Percentiles rank a stretch among this genome's conserved stretches.
These are phyloP conservation scores for Torymus auratus DNA, from an alignment of 2,888 invertebrate species.

Conservation along the genomic window DNA sequence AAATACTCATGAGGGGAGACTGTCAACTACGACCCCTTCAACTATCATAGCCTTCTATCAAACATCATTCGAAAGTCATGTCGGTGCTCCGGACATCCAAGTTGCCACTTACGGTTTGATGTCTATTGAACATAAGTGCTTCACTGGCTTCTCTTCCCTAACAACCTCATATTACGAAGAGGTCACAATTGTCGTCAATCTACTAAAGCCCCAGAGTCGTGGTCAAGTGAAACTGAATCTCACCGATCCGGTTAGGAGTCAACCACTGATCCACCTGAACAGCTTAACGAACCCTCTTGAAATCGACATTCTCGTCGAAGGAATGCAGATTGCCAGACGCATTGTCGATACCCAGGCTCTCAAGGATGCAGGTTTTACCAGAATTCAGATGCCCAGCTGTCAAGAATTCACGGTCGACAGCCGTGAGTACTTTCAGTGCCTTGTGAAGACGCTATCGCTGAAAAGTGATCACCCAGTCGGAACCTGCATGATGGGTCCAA, in stretches of 20 bases:
- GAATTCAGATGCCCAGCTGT: constrained; percentile 81
- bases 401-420: constrained; percentile 16
- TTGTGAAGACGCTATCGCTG: constrained; percentile 5
- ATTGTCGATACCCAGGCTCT: constrained; percentile 31
- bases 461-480: constrained; percentile 65
- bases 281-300: constrained; percentile 34
- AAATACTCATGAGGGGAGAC: no score
- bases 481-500: constrained; percentile 76
- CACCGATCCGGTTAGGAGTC: constrained; percentile 50
- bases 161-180: constrained; percentile 56
- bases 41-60: no score
- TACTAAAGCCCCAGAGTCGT: constrained; percentile 58
- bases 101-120: constrained; percentile 75
- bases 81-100: constrained; percentile 76
- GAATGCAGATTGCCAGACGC: constrained; percentile 1
- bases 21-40: no score
- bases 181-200: constrained; percentile 35
- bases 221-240: constrained; percentile 59
- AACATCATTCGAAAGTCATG: no score
- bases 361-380: constrained; percentile 8
- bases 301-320: constrained; percentile 28
- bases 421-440: constrained; percentile 42
- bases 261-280: constrained; percentile 41
- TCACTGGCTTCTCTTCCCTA: neutral
- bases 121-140: neutral